phyloP scores from a whole-genome alignment of 92 coral and sea anemone genomes.

The Siderastrea radians region DNA sequence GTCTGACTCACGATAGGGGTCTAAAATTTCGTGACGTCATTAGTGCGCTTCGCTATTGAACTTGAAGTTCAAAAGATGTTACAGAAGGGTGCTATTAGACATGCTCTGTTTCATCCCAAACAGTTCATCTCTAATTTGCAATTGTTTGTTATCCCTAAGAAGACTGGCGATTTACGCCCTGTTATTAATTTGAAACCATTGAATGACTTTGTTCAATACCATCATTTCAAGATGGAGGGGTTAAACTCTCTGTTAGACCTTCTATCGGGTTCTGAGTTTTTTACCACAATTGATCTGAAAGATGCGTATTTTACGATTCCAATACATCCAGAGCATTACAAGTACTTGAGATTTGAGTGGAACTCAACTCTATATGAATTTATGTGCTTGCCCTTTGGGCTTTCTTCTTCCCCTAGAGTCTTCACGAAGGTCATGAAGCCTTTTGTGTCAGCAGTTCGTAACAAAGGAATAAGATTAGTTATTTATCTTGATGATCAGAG shows the following conservation, averaged over 20 bases:
- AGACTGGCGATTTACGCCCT: too few species aligned
- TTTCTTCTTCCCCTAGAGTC: constrained; percentile 37
- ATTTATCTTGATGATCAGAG: constrained; percentile 56
- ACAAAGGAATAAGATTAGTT: constrained; percentile 40
- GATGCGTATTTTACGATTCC: too few species aligned
- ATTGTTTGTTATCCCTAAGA: background rate
- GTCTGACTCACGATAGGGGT: too few species aligned
- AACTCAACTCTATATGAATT: constrained; percentile 33
- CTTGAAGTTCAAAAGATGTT: constrained; percentile 11
- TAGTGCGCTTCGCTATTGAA: too few species aligned
- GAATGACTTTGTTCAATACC: constrained; percentile 40
- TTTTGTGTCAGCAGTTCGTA: constrained; percentile 40
- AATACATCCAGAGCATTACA: constrained; percentile 11
- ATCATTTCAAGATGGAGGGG: too few species aligned
- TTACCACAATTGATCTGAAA: constrained; percentile 26
- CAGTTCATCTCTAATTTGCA: constrained; percentile 27
- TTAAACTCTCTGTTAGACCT: constrained; percentile 21
- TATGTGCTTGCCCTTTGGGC: constrained; percentile 43
- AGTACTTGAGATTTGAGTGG: constrained; percentile 55
- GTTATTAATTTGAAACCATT: constrained; percentile 48
- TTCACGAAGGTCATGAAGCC: constrained; percentile 59
- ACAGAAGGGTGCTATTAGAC: constrained; percentile 16
- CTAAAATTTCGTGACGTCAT: too few species aligned
- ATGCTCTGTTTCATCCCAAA: constrained; percentile 2
- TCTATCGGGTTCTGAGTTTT: constrained; percentile 19